phyloP scores from a whole-genome alignment of 2,888 invertebrate species.

The Lasioglossum vierecki region DNA sequence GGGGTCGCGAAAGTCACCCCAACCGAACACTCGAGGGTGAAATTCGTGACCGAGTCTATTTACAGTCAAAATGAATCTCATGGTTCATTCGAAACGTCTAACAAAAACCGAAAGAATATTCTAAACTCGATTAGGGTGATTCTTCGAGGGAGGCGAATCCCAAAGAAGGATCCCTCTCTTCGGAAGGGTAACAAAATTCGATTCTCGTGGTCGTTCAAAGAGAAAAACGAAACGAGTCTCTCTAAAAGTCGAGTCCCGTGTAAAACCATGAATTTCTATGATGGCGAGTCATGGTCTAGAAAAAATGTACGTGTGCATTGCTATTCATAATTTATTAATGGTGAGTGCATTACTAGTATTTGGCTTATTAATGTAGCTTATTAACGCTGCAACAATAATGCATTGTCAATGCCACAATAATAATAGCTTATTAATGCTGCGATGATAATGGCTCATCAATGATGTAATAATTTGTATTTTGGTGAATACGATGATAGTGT shows the following conservation, averaged over 20 bases:
- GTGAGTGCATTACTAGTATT: neutral
- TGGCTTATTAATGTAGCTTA: neutral
- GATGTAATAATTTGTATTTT: neutral
- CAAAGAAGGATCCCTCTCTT: neutral
- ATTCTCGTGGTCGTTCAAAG: neutral
- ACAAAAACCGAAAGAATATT: slow-evolving; percentile 1
- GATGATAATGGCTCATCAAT: neutral
- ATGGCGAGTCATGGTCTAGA: neutral
- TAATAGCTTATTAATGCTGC: neutral
- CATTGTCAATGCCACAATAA: neutral
- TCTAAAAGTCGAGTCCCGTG: neutral
- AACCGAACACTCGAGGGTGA: neutral
- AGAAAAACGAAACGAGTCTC: neutral
- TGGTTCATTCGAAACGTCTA: neutral
- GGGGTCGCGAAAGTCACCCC: neutral
- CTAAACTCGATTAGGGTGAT: neutral
- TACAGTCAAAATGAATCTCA: neutral
- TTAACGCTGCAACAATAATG: neutral
- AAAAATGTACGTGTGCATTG: neutral
- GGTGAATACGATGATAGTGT: neutral
- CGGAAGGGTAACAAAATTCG: neutral
- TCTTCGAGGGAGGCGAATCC: neutral
- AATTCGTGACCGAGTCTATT: neutral
- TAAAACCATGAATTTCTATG: neutral
- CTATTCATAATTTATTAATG: neutral